phyloP scores from a whole-genome alignment of 1,140 invertebrate species.

The Cydia splendana region DNA sequence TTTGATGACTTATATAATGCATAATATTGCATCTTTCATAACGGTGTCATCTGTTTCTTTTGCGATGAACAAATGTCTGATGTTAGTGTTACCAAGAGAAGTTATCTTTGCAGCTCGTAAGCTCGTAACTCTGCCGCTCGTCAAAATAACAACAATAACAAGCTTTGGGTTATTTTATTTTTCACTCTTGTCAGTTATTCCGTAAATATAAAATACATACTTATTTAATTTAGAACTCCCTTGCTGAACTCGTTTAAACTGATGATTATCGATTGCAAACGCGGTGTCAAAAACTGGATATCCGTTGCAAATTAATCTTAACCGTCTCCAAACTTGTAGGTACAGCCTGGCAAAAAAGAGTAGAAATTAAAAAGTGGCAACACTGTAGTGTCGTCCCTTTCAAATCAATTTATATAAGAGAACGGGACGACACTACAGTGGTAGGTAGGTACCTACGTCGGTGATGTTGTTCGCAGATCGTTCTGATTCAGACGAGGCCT shows the following conservation, averaged over 20 bases:
- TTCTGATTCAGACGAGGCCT: conserved; percentile 51
- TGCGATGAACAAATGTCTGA: conserved; percentile 12
- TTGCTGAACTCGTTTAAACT: background rate
- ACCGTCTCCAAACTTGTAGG: background rate
- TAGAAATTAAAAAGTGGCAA: too few species aligned
- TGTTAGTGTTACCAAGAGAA: conserved; percentile 1
- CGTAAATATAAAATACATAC: background rate
- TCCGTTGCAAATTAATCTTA: background rate
- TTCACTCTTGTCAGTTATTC: background rate
- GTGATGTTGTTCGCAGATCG: conserved; percentile 10
- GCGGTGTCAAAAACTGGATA: background rate
- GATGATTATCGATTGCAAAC: background rate
- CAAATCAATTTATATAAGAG: too few species aligned
- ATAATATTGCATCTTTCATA: conserved; percentile 24
- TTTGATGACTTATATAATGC: conserved; percentile 12
- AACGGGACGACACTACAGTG: too few species aligned
- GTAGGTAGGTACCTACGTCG: too few species aligned
- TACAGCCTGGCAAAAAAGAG: too few species aligned
- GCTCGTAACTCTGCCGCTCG: background rate
- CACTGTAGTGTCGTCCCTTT: too few species aligned
- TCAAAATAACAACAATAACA: background rate
- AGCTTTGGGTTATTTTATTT: background rate
- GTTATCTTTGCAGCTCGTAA: background rate
- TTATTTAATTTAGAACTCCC: background rate
- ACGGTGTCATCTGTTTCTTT: conserved; percentile 21